Evolutionary conservation across 1,140 invertebrate genomes (phyloP).

Genomic region (Pteromalus puparum): DNA sequence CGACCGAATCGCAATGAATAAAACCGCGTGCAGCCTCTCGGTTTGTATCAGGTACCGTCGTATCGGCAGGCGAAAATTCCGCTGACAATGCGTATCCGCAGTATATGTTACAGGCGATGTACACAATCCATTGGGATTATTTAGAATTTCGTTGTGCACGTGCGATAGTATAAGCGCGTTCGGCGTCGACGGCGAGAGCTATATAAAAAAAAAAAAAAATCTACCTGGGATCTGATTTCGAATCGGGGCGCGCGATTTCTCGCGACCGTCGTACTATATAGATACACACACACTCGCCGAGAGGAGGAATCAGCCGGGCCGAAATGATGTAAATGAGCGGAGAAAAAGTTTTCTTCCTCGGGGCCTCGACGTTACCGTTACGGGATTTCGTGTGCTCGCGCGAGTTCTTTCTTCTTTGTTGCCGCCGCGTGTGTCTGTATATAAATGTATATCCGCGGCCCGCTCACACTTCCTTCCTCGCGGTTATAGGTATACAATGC

Average conservation of each 20-base stretch:
- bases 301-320: conserved; percentile 26
- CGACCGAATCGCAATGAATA: neutral
- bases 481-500: no score
- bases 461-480: neutral
- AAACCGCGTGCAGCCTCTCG: neutral
- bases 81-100: conserved; percentile 30
- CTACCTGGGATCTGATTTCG: conserved; percentile 42
- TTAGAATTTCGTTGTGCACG: conserved; percentile 5
- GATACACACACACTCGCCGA: neutral
- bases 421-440: neutral
- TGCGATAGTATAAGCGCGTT: neutral
- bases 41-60: no score
- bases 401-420: conserved; percentile 46
- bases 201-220: conserved; percentile 15
- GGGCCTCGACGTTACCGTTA: conserved; percentile 44
- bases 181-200: neutral
- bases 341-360: conserved; percentile 32
- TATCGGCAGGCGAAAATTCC: neutral
- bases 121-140: neutral
- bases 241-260: conserved; percentile 12
- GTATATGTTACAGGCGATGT: neutral
- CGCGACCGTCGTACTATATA: neutral
- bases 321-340: conserved; percentile 47
- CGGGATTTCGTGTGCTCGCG: conserved; percentile 14
- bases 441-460: neutral